Percentiles rank a stretch among this genome's conserved stretches.
These are phyloP conservation scores for Colinus virginianus DNA, from an alignment of 2,113 vertebrate species.

Conservation along the genomic window DNA sequence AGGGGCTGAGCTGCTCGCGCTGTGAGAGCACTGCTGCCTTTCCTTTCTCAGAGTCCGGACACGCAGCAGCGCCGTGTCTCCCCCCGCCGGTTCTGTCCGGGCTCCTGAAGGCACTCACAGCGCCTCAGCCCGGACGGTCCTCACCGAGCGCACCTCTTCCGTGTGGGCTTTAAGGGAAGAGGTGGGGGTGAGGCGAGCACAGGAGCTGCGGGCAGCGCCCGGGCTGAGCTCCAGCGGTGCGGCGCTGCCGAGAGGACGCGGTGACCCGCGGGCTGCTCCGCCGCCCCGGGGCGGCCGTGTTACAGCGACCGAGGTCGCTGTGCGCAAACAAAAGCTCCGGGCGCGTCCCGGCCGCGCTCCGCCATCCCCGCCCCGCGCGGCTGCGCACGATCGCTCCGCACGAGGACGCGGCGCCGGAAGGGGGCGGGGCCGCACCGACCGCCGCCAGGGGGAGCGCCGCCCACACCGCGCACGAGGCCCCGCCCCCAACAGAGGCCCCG, in stretches of 20 bases:
- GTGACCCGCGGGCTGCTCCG: neutral
- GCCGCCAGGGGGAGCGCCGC: no score
- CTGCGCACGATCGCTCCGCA: no score
- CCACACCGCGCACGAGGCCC: no score
- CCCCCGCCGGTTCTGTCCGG: neutral
- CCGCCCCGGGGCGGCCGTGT: no score
- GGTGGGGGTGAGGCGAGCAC: neutral
- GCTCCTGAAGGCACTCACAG: neutral
- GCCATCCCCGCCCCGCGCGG: no score
- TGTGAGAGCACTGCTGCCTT: neutral
- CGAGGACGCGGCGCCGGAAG: no score
- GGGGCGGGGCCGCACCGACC: no score
- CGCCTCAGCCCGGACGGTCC: neutral
- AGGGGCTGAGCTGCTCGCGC: neutral
- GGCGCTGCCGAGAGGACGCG: neutral
- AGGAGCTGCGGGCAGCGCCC: neutral
- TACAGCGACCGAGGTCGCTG: no score
- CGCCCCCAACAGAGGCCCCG: no score
- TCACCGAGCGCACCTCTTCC: neutral
- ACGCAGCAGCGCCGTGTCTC: neutral
- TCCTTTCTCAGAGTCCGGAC: neutral
- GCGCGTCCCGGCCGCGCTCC: no score
- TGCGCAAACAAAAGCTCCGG: no score
- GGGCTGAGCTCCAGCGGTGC: neutral
- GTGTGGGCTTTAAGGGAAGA: neutral